Percentiles rank a stretch among this genome's conserved stretches.
These are phyloP conservation scores for Parnassius glacialis DNA, from an alignment of 2,888 invertebrate genomes.

Conservation along the genomic window DNA sequence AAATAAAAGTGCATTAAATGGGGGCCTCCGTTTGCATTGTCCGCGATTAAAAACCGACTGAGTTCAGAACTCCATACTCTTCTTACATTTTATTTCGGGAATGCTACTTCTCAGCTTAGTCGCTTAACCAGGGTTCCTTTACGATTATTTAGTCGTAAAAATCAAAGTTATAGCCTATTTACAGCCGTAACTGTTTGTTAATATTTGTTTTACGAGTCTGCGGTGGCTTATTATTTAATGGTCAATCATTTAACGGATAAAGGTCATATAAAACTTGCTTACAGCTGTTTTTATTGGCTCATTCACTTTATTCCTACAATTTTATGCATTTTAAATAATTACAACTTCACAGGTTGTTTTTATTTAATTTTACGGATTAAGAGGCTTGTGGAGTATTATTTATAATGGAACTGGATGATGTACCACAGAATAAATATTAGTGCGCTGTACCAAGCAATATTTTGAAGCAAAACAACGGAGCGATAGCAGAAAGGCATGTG, in stretches of 20 bases:
- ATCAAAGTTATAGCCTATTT: slow-evolving; percentile 82
- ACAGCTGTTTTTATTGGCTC: slow-evolving; percentile 56
- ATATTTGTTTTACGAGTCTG: slow-evolving; percentile 79
- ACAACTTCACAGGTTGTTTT: slow-evolving; percentile 1
- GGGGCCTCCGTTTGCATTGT: slow-evolving; percentile 75
- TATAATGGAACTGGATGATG: too few species aligned
- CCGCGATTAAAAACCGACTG: slow-evolving; percentile 64
- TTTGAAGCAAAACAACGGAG: slow-evolving; percentile 6
- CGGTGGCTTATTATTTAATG: slow-evolving; percentile 77
- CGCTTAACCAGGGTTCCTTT: slow-evolving; percentile 73
- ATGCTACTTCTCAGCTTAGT: slow-evolving; percentile 48
- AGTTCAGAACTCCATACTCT: slow-evolving; percentile 41
- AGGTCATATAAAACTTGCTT: slow-evolving; percentile 42
- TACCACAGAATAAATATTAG: background rate
- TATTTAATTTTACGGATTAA: background rate
- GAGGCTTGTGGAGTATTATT: too few species aligned
- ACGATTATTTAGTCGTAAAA: slow-evolving; percentile 83
- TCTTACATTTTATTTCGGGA: slow-evolving; percentile 32
- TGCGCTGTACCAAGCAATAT: background rate
- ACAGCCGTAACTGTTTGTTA: slow-evolving; percentile 79
- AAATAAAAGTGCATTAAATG: slow-evolving; percentile 80
- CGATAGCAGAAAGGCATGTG: slow-evolving; percentile 13
- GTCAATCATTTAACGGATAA: slow-evolving; percentile 75
- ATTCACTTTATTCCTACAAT: slow-evolving; percentile 41
- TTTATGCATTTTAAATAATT: slow-evolving; percentile 32